Percentiles rank a stretch among this genome's conserved stretches.
Conservation (phyloP, 1,140 invertebrate genomes). For the Stegodyphus mimosarum region DNA sequence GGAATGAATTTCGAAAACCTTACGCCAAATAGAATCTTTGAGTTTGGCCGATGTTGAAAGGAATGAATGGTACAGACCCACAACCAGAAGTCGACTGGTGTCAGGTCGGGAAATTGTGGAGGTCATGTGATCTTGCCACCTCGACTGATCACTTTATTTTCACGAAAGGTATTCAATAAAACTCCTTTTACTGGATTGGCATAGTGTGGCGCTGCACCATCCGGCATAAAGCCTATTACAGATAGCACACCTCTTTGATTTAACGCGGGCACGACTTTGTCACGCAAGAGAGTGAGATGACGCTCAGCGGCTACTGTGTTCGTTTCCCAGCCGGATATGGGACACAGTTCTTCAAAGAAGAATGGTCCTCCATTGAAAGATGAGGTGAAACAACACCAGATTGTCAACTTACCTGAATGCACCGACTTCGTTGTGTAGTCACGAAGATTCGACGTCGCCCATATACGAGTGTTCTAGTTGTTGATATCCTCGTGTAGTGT, state of each 20-base stretch:
- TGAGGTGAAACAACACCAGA: neutral
- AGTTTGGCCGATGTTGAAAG: neutral
- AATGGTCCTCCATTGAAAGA: neutral
- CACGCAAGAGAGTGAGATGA: neutral
- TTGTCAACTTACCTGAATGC: neutral
- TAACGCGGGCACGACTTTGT: neutral
- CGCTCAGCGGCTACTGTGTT: neutral
- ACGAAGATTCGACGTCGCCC: neutral
- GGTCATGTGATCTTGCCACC: neutral
- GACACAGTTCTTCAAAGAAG: neutral
- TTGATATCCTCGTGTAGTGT: neutral
- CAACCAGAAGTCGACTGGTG: neutral
- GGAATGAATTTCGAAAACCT: neutral
- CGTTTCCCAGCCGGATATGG: neutral
- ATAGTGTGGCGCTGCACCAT: neutral
- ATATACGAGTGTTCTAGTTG: neutral
- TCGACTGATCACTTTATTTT: neutral
- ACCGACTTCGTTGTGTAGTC: neutral
- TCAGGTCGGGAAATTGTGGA: neutral
- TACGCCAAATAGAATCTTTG: neutral
- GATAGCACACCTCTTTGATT: neutral
- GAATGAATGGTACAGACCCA: neutral
- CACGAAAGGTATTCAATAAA: neutral
- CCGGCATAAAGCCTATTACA: neutral
- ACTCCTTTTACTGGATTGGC: neutral